Evolutionary conservation across 2,888 invertebrate genomes (phyloP).

Genomic region (Zhengitettix transpicula): DNA sequence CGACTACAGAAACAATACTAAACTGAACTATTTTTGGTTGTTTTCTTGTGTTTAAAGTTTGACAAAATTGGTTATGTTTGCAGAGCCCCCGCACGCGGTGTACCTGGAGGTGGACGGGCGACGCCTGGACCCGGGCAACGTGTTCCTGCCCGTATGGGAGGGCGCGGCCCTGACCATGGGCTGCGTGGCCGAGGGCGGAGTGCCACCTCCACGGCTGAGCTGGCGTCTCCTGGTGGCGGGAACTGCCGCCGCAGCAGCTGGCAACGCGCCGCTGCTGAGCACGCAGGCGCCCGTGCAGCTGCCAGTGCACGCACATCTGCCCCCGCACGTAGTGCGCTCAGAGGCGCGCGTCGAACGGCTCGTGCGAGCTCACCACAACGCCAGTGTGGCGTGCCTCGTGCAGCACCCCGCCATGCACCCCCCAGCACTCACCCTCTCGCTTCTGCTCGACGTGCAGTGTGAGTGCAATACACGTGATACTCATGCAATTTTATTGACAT

Average conservation of each 20-base stretch:
- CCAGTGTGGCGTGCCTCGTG: slow-evolving; percentile 66
- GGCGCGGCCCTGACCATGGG: slow-evolving; percentile 66
- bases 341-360: slow-evolving; percentile 25
- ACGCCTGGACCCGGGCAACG: slow-evolving; percentile 69
- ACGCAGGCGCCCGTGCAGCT: slow-evolving; percentile 20
- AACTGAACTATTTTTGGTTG: too few relatives aligned
- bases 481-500: too few relatives aligned
- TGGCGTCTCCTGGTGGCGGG: slow-evolving; percentile 38
- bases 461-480: too few relatives aligned
- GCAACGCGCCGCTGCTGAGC: slow-evolving; percentile 18
- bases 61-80: slow-evolving; percentile 11
- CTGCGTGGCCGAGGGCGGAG: slow-evolving; percentile 73
- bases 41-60: too few relatives aligned
- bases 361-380: slow-evolving; percentile 72
- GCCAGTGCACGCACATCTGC: slow-evolving; percentile 23
- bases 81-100: slow-evolving; percentile 71
- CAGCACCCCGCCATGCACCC: slow-evolving; percentile 44
- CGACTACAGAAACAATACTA: too few relatives aligned
- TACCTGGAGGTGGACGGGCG: slow-evolving; percentile 76
- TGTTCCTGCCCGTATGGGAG: slow-evolving; percentile 74
- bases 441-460: slow-evolving; percentile 49
- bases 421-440: slow-evolving; percentile 36
- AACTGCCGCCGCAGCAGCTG: slow-evolving; percentile 22
- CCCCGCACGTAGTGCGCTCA: not conserved
- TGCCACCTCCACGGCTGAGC: slow-evolving; percentile 46